These are phyloP conservation scores for Pristionchus entomophagus DNA, from an alignment of 2,888 invertebrate genomes.

Conservation along the genomic window DNA sequence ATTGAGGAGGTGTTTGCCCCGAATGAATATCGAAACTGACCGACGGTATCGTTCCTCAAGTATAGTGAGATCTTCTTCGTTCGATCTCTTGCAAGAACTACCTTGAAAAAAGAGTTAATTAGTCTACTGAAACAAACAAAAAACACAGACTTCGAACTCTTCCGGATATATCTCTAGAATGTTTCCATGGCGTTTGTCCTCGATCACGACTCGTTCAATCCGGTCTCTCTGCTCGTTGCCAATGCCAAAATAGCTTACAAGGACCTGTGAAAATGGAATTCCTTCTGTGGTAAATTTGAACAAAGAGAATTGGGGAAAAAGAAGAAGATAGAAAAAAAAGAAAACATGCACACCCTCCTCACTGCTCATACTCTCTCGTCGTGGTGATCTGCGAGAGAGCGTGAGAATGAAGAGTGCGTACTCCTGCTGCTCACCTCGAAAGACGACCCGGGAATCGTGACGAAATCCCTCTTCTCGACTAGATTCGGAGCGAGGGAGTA, in stretches of 20 bases:
- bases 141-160: constrained; percentile 57
- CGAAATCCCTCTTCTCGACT: no score
- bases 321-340: no score
- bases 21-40: no score
- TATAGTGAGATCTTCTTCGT: constrained; percentile 42
- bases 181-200: constrained; percentile 52
- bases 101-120: no score
- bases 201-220: constrained; percentile 58
- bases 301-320: constrained; percentile 58
- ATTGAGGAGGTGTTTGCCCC: no score
- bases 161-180: constrained; percentile 66
- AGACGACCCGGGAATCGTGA: neutral
- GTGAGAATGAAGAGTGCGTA: constrained; percentile 26
- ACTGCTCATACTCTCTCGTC: no score
- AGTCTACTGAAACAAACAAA: no score
- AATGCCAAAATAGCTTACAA: constrained; percentile 52
- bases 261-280: constrained; percentile 44
- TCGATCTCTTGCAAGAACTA: constrained; percentile 55
- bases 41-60: constrained; percentile 56
- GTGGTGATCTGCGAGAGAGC: no score
- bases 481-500: no score
- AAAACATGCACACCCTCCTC: no score
- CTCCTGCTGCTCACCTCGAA: neutral
- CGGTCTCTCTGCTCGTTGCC: no score
- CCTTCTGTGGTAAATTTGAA: constrained; percentile 57